Evolutionary conservation across 2,113 vertebrate genomes (phyloP), one percentile per base, ranked within the genome.

Genomic region (Ptilorrhoa leucosticta): DNA sequence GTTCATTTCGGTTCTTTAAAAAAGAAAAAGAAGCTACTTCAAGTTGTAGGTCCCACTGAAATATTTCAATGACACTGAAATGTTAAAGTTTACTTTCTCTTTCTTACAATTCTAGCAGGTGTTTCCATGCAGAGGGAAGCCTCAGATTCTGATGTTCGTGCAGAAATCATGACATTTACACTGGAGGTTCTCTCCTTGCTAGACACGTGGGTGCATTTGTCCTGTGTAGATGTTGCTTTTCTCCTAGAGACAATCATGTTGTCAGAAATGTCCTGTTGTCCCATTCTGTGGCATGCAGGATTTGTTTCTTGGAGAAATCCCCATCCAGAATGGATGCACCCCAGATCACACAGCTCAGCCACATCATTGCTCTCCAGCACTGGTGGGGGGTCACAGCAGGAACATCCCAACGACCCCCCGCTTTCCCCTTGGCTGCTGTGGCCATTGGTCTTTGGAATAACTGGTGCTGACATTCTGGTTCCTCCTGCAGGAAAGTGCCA

Each of bases 291-390:
- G 40, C 45, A 22, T 7, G 21, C 22, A 26, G 68, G 58, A 39
- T 39, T 37, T 33, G n/a, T 70, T 85, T 70, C 24, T 70, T 6
- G 1, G 73, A 44, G 60, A 35, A 87, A 77, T 27, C n/a, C 19
- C 45, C 31, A 20, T 33, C 35, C 68, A 54, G 58, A 44, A 33
- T 13, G 48, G 72, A 12, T 13, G 8, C 0, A 2, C 12, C n/a
- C 39, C 17, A 48, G 15, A 21, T 33, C 0, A 2, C 3, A 9
- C 50, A 13, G 27, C 9, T 60, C 66, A 30, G 30, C 11, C 28
- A 23, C 1, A 8, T 2, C 40, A 5, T 7, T 20, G n/a, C 24
- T 47, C 42, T 12, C 19, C 1, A 6, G 40, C 1, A 4, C 58
- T 37, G 17, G n/a, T n/a, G 31, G 22, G 35, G 44, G 12, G 2